Evolutionary conservation across 2,113 vertebrate genomes (phyloP).

Genomic region (Callorhinus ursinus): DNA sequence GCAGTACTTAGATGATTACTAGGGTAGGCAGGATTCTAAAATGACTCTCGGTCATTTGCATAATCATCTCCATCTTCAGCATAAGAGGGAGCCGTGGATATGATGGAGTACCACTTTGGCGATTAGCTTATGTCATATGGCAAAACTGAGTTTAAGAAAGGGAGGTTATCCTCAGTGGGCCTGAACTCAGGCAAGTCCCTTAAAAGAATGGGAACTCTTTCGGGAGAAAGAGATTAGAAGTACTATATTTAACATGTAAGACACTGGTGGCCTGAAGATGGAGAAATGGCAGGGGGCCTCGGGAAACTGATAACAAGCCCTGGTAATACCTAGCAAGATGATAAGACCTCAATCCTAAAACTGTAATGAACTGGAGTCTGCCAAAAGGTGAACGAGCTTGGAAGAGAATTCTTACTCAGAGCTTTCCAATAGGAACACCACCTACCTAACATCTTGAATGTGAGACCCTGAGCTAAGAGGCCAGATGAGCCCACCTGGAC

Average conservation of each 20-base stretch:
- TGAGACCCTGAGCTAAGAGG: background rate
- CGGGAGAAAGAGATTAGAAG: conserved; percentile 4
- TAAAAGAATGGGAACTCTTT: background rate
- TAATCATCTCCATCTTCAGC: background rate
- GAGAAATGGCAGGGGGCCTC: background rate
- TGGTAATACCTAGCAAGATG: background rate
- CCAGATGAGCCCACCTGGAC: background rate
- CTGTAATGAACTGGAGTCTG: background rate
- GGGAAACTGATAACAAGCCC: background rate
- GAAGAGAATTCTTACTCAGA: background rate
- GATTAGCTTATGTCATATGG: background rate
- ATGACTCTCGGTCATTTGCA: background rate
- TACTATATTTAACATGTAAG: background rate
- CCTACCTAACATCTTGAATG: background rate
- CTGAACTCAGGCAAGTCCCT: background rate
- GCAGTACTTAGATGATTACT: background rate
- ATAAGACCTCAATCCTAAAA: background rate
- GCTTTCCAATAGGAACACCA: background rate
- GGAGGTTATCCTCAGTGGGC: background rate
- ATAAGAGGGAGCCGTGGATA: too few relatives aligned
- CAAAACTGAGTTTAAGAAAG: background rate
- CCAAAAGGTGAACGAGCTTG: background rate
- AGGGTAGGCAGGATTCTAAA: background rate
- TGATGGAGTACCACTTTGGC: background rate
- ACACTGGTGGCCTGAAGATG: background rate